Evolutionary conservation across 2,888 invertebrate species (phyloP), one percentile per base, ranked within the genome.

Genomic region (Bombyx huttoni): DNA sequence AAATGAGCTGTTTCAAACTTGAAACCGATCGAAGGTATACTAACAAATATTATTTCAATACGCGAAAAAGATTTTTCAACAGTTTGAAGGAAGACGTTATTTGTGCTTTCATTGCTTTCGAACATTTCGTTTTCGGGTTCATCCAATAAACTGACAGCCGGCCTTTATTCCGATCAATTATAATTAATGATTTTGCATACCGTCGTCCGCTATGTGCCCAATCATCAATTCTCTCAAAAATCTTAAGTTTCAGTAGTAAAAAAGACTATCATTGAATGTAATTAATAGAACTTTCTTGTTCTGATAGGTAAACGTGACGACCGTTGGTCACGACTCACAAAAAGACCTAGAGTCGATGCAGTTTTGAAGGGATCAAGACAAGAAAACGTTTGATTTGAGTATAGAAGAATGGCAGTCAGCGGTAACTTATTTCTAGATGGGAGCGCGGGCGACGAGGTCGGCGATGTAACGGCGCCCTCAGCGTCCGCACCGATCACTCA

Each of bases 1-100:
- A 83, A 84, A 85, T 78, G 75, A 75, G 76, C 81, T 85, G 86
- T 86, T 86, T 81, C 84, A 78, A 84, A 77, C 78, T 75, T 81
- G 84, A 73, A 76, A 80, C 81, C 7, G 81, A 75, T 80, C 70
- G 74, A 84, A 82, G 81, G 79, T 82, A 72, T 74, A 78, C 71
- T 83, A 86, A 87, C 80, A 83, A 81, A 84, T 77, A 78, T 78
- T 80, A 75, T 80, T 82, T 81, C 77, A 75, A 78, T 24, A 78
- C 75, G 78, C 78, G 81, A 84, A 77, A 70, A 81, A 85, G 81
- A 78, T 87, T 75, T 79, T 82, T 81, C 73, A 83, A 83, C 81
- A 75, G 84, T 85, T 77, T 80, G 86, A 86, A 87, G 88, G 88
- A 88, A 88, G 87, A 88, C 88, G 74, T 87, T 81, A 24, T 86